Conservation (phyloP, 2,113 vertebrate genomes). For the Marmota flaviventris region DNA sequence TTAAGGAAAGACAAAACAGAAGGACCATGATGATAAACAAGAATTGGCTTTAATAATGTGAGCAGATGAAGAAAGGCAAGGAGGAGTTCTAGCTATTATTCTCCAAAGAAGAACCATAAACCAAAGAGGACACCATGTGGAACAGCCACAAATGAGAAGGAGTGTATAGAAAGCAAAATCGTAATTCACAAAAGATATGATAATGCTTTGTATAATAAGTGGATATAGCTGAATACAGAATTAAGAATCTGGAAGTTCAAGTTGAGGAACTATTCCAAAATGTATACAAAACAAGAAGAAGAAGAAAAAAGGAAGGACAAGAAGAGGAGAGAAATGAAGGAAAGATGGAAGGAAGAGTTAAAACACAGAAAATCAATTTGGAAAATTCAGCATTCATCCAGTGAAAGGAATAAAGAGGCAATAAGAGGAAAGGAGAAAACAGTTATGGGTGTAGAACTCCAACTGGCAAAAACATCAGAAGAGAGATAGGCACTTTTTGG, state of each 20-base stretch:
- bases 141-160: not conserved
- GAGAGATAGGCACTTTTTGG: not conserved
- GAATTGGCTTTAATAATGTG: not conserved
- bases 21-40: not conserved
- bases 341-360: not conserved
- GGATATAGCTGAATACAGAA: not conserved
- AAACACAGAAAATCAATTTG: not conserved
- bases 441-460: not conserved
- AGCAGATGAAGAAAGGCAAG: not conserved
- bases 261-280: not conserved
- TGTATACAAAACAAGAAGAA: not conserved
- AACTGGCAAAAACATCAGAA: not conserved
- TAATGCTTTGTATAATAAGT: not conserved
- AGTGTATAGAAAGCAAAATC: not conserved
- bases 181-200: not conserved
- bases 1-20: not conserved
- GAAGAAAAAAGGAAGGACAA: no score
- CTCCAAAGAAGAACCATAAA: not conserved
- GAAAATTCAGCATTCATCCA: not conserved
- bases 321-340: accelerated
- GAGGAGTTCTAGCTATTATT: not conserved
- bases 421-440: not conserved
- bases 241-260: not conserved
- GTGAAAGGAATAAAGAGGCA: not conserved
- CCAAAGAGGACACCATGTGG: not conserved